A percentile compares a stretch with the other conserved stretches of the same genome.
Conservation (phyloP, 1,140 invertebrate genomes). For the Ceratoteleas bidentatus region DNA sequence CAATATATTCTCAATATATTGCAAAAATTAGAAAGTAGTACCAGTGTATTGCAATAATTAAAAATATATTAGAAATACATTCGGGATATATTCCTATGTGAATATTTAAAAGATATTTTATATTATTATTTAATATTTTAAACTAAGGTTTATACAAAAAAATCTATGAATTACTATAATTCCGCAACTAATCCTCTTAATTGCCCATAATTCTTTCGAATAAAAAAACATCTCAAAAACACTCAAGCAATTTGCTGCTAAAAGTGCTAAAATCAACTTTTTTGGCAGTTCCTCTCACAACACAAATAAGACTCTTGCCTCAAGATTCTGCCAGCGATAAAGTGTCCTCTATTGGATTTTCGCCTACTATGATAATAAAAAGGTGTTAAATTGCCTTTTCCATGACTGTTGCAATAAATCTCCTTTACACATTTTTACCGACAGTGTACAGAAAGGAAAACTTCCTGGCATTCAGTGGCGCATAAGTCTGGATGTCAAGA, state of each 20-base stretch:
- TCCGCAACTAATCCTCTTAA: too few species aligned
- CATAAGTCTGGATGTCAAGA: constrained; percentile 44
- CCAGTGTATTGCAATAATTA: too few species aligned
- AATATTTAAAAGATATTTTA: too few species aligned
- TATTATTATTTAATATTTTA: too few species aligned
- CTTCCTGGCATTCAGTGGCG: constrained; percentile 33
- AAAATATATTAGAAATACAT: too few species aligned
- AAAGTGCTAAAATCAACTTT: constrained; percentile 2
- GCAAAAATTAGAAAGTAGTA: too few species aligned
- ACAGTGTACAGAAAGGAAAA: constrained; percentile 40
- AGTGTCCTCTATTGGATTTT: constrained; percentile 17
- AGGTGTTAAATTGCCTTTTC: constrained; percentile 39
- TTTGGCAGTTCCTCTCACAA: neutral
- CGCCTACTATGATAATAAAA: constrained; percentile 33
- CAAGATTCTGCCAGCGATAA: constrained; percentile 10
- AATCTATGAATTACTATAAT: too few species aligned
- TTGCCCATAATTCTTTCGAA: too few species aligned
- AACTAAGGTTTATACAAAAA: too few species aligned
- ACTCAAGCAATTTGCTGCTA: neutral
- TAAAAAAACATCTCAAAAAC: neutral
- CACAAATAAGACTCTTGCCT: neutral
- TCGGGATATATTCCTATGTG: too few species aligned
- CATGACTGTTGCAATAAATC: constrained; percentile 43
- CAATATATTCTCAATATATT: too few species aligned
- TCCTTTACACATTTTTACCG: constrained; percentile 43